phyloP scores from a whole-genome alignment of 2,113 vertebrate species.

The Pseudopodoces humilis region DNA sequence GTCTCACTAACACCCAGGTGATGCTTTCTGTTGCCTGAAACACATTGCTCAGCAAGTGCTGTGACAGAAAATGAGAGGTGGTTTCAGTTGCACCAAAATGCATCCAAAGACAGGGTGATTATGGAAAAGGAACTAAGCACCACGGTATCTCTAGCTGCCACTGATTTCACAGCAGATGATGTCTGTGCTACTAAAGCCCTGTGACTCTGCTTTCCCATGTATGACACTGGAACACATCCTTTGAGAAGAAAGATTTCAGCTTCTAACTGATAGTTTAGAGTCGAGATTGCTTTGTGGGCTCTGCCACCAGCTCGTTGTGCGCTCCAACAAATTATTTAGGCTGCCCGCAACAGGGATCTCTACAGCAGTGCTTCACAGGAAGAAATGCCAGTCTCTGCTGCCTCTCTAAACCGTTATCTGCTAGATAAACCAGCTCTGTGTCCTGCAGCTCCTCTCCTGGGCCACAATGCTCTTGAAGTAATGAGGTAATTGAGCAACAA shows the following conservation, averaged over 20 bases:
- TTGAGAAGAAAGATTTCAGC: not conserved
- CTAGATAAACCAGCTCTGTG: not conserved
- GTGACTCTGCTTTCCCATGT: not conserved
- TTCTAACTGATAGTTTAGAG: not conserved
- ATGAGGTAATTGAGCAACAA: not conserved
- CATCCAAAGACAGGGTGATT: not conserved
- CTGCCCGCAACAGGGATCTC: not conserved
- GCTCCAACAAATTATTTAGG: not conserved
- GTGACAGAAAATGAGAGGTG: not conserved
- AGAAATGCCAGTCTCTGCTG: not conserved
- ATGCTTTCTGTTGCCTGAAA: not conserved
- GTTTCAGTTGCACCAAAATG: not conserved
- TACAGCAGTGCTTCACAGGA: not conserved
- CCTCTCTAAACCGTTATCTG: not conserved
- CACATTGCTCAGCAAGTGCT: not conserved
- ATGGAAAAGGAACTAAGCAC: not conserved
- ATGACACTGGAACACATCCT: not conserved
- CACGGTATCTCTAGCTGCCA: not conserved
- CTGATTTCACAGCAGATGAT: not conserved
- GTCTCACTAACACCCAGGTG: not conserved
- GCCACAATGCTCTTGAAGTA: rapidly evolving
- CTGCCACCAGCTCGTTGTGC: rapidly evolving
- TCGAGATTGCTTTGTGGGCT: not conserved
- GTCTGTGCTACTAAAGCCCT: not conserved
- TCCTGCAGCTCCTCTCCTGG: not conserved